Evolutionary conservation across 2,797 vertebrate species (phyloP), one percentile per base, ranked within the genome.

Genomic region (Fundulus diaphanus): DNA sequence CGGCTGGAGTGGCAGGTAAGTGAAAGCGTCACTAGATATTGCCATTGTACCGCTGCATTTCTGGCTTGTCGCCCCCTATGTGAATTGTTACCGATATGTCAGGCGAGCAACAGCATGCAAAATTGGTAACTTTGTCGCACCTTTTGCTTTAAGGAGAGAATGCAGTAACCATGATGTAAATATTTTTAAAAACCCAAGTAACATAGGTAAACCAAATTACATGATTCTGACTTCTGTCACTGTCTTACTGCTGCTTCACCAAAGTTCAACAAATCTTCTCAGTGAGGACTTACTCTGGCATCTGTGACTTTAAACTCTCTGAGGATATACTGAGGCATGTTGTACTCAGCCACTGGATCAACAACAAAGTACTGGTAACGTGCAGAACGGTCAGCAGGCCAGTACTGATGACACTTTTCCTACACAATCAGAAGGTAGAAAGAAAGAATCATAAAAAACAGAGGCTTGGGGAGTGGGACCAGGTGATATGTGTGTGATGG

Each of bases 331-430:
- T 99, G 97, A 0, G 98, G 98, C 98, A 99, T 99, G 94, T 98
- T 99, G 95, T 99, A 99, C 87, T 99, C 98, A 0, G 98, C 98
- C 98, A 99, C 99, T 1, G 98, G 98, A 83, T 99, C 98, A 87
- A 99, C 98, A 3, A 99, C 97, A 0, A 99, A 99, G 92, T 99
- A 99, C 87, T 99, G 98, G 93, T 98, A 99, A 18, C 98, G 96
- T 56, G 98, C 98, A 18, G 98, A 98, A 76, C 97, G 97, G 86
- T 98, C 97, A 0, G 97, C 97, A 0, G 98, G 98, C 98, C 98
- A 99, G 92, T 99, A 99, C 93, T 99, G 98, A 83, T 99, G 97
- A 85, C 98, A 99, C 89, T 99, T 99, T 82, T 99, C 98, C 98
- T 99, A 49, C 8, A 84, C 29, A 65, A 68, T 3, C 3, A 31